Evolutionary conservation across 1,140 invertebrate species (phyloP).

Genomic region (Hetaerina americana): DNA sequence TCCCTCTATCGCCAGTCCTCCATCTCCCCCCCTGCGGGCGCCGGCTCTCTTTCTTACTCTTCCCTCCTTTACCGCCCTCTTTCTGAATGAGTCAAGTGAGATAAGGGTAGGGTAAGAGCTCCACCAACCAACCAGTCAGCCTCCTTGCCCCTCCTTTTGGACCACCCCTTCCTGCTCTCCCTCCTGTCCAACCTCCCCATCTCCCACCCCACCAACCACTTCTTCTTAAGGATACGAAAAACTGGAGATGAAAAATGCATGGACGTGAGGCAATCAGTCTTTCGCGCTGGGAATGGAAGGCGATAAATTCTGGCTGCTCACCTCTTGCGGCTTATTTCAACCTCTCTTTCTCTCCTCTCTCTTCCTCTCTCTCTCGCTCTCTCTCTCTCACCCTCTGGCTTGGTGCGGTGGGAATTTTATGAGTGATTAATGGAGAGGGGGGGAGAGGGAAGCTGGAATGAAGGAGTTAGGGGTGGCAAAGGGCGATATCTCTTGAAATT

Average conservation of each 20-base stretch:
- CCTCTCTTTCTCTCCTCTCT: too few species aligned
- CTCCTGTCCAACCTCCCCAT: too few species aligned
- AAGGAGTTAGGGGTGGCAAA: too few species aligned
- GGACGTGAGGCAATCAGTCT: background rate
- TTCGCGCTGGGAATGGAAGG: background rate
- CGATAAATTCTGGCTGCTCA: background rate
- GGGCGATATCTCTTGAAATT: background rate
- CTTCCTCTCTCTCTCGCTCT: too few species aligned
- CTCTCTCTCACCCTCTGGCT: too few species aligned
- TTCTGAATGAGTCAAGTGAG: background rate
- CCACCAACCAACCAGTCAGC: too few species aligned
- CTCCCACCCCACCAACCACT: too few species aligned
- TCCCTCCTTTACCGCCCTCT: too few species aligned
- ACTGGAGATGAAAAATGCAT: background rate
- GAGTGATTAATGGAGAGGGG: background rate
- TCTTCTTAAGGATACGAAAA: background rate
- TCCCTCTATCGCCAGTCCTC: background rate
- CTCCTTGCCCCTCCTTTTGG: too few species aligned
- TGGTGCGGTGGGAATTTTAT: background rate
- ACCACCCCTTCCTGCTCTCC: too few species aligned
- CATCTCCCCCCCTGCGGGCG: background rate
- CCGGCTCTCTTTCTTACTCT: too few species aligned
- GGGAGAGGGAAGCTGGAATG: background rate
- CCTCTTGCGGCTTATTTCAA: background rate
- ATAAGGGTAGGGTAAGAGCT: background rate